These are phyloP conservation scores for Eristalis arbustorum DNA, from an alignment of 2,888 invertebrate genomes.

Conservation along the genomic window DNA sequence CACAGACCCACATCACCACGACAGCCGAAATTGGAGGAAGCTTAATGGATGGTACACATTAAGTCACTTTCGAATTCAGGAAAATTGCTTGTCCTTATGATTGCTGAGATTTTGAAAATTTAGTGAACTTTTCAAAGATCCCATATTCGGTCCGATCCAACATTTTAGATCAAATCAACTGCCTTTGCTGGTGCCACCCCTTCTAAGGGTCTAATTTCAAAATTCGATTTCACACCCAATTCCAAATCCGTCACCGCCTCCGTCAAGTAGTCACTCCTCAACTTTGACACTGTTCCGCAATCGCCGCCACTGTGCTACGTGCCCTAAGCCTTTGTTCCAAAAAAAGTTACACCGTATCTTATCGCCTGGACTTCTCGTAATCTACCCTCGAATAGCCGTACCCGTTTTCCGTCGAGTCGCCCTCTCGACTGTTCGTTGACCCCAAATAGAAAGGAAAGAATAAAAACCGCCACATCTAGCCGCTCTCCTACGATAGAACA, in stretches of 20 bases:
- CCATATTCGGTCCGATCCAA: too few species aligned
- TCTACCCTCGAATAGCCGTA: neutral
- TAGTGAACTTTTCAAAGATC: too few species aligned
- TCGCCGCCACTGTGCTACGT: neutral
- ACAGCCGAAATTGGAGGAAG: too few species aligned
- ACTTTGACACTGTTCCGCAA: neutral
- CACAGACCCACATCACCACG: too few species aligned
- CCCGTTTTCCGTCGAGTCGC: neutral
- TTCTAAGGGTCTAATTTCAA: too few species aligned
- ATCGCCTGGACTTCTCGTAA: neutral
- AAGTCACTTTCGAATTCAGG: too few species aligned
- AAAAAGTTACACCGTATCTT: neutral
- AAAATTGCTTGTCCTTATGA: too few species aligned
- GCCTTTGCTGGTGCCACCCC: too few species aligned
- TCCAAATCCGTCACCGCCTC: neutral
- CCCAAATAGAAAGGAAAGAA: neutral
- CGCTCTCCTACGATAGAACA: neutral
- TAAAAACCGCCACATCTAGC: neutral
- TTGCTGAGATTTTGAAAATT: too few species aligned
- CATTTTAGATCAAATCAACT: too few species aligned
- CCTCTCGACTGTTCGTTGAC: conserved; percentile 19
- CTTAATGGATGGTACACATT: too few species aligned
- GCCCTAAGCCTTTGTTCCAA: neutral
- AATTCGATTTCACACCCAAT: too few species aligned
- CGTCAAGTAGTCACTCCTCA: neutral